Evolutionary conservation across 2,888 invertebrate species (phyloP).

Genomic region (Cantharis lateralis): DNA sequence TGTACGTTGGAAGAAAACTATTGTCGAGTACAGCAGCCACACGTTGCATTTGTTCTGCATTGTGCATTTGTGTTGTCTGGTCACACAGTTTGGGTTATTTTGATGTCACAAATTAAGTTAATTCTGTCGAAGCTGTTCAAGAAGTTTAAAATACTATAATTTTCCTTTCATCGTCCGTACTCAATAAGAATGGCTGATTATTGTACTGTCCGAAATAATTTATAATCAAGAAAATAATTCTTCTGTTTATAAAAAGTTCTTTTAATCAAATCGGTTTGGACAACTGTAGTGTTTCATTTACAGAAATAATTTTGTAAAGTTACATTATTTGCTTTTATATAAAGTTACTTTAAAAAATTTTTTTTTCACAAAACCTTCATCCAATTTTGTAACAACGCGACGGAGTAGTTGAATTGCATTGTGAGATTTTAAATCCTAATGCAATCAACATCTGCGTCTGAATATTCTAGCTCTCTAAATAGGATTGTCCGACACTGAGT

Average conservation of each 20-base stretch:
- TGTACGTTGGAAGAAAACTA: too few species aligned
- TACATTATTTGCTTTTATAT: not conserved
- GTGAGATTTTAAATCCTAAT: constrained; percentile 12
- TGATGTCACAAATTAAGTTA: too few species aligned
- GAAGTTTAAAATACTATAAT: too few species aligned
- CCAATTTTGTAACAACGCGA: not conserved
- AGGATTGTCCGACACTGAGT: constrained; percentile 26
- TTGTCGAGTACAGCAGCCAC: too few species aligned
- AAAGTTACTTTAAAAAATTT: not conserved
- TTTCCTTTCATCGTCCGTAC: too few species aligned
- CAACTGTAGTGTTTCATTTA: not conserved
- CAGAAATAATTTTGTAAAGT: not conserved
- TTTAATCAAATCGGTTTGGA: not conserved
- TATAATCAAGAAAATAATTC: too few species aligned
- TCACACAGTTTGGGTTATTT: too few species aligned
- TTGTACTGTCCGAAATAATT: too few species aligned
- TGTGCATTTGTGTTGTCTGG: too few species aligned
- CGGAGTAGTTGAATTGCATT: not conserved
- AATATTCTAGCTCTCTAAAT: constrained; percentile 25
- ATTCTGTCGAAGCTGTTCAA: too few species aligned
- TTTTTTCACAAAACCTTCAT: not conserved
- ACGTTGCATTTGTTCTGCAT: too few species aligned
- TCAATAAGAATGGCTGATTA: too few species aligned
- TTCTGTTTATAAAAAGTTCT: not conserved
- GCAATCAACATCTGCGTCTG: constrained; percentile 23